These are phyloP conservation scores for Lobophora halterata DNA, from an alignment of 2,888 invertebrate genomes.

Conservation along the genomic window DNA sequence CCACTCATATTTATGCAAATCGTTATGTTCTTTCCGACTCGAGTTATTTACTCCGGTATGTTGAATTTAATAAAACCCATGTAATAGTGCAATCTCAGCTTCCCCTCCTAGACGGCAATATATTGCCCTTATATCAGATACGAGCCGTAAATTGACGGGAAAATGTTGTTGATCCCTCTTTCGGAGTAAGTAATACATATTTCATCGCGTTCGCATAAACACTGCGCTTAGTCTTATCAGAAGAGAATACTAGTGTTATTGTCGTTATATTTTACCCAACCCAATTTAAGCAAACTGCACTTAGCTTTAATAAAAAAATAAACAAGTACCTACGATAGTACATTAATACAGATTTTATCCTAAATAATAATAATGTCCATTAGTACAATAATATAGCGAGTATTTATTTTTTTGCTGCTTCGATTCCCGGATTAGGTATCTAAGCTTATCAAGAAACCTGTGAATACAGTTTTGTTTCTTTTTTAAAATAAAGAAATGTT, in stretches of 20 bases:
- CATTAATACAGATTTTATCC: no score
- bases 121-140: constrained; percentile 62
- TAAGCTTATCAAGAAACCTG: no score
- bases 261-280: not conserved
- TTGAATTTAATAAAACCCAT: constrained; percentile 50
- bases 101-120: constrained; percentile 59
- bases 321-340: no score
- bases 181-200: constrained; percentile 59
- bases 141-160: constrained; percentile 59
- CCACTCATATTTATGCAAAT: constrained; percentile 37
- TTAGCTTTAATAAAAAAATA: no score
- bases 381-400: no score
- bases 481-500: no score
- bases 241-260: not conserved
- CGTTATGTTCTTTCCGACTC: constrained; percentile 17
- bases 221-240: constrained; percentile 1
- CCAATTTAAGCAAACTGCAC: no score
- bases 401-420: no score
- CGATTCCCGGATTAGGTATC: no score
- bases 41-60: constrained; percentile 31
- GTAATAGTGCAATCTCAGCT: constrained; percentile 62
- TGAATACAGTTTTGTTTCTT: no score
- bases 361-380: no score
- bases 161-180: constrained; percentile 57
- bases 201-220: constrained; percentile 47